These are phyloP conservation scores for Prionchulus punctatus DNA, from an alignment of 2,888 invertebrate species.

Conservation along the genomic window DNA sequence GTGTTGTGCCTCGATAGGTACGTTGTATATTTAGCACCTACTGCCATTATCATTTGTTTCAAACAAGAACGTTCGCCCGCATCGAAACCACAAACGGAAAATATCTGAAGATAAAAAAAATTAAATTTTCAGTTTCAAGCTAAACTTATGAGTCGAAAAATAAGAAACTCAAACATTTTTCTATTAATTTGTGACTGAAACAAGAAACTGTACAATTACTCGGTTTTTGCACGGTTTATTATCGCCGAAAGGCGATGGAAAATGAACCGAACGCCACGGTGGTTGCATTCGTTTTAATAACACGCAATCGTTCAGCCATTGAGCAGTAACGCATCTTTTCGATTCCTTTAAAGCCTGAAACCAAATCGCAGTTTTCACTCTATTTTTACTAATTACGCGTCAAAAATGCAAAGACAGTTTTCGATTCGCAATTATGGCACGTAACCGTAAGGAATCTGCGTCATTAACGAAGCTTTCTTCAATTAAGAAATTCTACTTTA, in stretches of 20 bases:
- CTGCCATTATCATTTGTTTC: conserved; percentile 62
- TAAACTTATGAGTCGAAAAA: conserved; percentile 7
- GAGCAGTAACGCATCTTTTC: conserved; percentile 56
- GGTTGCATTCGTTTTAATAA: conserved; percentile 65
- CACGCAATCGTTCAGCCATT: conserved; percentile 81
- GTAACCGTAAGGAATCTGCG: neutral
- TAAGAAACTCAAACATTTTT: conserved; percentile 10
- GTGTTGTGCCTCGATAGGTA: conserved; percentile 42
- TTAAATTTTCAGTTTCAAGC: no score
- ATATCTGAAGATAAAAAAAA: conserved; percentile 41
- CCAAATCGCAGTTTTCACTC: no score
- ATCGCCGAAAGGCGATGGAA: conserved; percentile 45
- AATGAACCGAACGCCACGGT: conserved; percentile 81
- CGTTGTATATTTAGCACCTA: conserved; percentile 62
- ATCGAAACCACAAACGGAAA: conserved; percentile 71
- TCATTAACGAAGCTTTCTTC: no score
- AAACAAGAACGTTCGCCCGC: conserved; percentile 65
- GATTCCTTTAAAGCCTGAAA: conserved; percentile 24
- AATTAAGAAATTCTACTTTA: no score
- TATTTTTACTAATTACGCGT: no score
- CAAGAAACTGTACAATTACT: conserved; percentile 22
- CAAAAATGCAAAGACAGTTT: no score
- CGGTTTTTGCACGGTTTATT: conserved; percentile 37
- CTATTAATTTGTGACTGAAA: conserved; percentile 4
- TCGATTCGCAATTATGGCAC: no score